These are phyloP conservation scores for Leucosticte australis DNA, from an alignment of 2,113 vertebrate species.

Conservation along the genomic window DNA sequence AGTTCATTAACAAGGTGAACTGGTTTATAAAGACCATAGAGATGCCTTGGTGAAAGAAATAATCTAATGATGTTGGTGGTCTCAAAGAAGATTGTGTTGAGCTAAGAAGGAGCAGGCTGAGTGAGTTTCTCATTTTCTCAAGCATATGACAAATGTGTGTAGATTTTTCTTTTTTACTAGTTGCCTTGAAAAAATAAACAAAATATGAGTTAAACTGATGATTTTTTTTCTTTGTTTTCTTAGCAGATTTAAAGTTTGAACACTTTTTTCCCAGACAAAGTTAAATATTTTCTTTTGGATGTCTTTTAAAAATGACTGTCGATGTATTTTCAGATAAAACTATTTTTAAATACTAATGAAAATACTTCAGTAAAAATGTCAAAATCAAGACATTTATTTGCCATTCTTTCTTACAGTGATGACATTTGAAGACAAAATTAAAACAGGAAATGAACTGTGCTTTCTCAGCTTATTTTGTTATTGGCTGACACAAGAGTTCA, in stretches of 20 bases:
- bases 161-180: not conserved
- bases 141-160: not conserved
- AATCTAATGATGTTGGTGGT: not conserved
- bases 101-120: not conserved
- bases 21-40: not conserved
- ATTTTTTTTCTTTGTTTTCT: not conserved
- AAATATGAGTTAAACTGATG: not conserved
- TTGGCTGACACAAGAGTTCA: not conserved
- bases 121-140: not conserved
- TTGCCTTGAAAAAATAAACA: not conserved
- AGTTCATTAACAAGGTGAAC: not conserved
- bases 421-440: not conserved
- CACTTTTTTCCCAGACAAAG: not conserved
- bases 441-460: not conserved
- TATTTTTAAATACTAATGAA: not conserved
- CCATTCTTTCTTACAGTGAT: not conserved
- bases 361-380: not conserved
- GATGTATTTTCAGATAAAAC: not conserved
- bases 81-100: not conserved
- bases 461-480: not conserved
- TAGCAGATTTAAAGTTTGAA: not conserved
- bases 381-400: not conserved
- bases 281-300: not conserved
- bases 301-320: not conserved
- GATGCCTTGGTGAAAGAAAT: not conserved